phyloP scores from a whole-genome alignment of 2,113 vertebrate genomes.

The Muscicapa adusta region DNA sequence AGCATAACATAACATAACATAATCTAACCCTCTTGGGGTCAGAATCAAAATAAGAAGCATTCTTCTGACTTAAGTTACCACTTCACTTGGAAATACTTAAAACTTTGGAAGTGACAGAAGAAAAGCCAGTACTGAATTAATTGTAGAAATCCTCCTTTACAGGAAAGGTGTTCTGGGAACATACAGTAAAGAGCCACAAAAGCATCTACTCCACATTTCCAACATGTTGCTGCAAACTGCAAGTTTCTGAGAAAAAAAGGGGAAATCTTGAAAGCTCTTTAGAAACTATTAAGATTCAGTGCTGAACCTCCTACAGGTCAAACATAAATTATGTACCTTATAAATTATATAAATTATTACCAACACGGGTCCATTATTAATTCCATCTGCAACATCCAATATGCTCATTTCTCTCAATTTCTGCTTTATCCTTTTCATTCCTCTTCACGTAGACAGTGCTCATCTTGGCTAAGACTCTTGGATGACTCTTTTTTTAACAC shows the following conservation, averaged over 20 bases:
- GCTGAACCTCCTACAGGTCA: not conserved
- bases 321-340: not conserved
- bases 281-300: not conserved
- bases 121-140: not conserved
- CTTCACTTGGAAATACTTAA: not conserved
- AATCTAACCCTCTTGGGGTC: not conserved
- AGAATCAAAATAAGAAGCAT: not conserved
- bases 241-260: not conserved
- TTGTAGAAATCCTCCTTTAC: not conserved
- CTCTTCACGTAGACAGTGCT: not conserved
- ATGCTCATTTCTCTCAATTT: not conserved
- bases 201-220: not conserved
- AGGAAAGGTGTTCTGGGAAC: not conserved
- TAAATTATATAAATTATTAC: not conserved
- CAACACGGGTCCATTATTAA: accelerated
- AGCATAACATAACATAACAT: not conserved
- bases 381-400: not conserved
- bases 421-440: not conserved
- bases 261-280: not conserved
- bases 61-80: not conserved
- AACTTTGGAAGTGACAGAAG: not conserved
- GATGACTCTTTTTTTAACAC: not conserved
- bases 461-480: not conserved
- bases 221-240: not conserved
- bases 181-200: not conserved